These are phyloP conservation scores for Glyptemys insculpta DNA, from an alignment of 2,797 vertebrate genomes.

Conservation along the genomic window DNA sequence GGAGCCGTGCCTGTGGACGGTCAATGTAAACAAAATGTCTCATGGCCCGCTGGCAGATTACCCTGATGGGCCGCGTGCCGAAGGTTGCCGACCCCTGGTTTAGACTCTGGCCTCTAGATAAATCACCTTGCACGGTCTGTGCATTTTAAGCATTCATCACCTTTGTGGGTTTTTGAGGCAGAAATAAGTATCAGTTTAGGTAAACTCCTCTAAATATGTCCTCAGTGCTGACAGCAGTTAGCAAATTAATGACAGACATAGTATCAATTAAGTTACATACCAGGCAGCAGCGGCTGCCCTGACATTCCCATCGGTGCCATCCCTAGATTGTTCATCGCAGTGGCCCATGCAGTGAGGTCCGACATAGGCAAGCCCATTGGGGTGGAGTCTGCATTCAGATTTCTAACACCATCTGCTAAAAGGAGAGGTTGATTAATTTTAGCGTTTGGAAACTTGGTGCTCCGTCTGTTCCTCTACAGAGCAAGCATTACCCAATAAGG, in stretches of 20 bases:
- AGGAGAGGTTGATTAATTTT: conserved; percentile 27
- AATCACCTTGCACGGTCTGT: rapidly evolving
- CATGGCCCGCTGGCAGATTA: no score
- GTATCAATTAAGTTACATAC: conserved; percentile 77
- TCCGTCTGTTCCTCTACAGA: neutral
- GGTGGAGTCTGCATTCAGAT: conserved; percentile 90
- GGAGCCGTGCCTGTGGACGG: no score
- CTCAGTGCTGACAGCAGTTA: rapidly evolving
- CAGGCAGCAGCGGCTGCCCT: conserved; percentile 92
- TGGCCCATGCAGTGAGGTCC: conserved; percentile 92
- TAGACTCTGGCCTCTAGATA: neutral
- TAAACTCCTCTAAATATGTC: neutral
- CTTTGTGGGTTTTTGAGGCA: neutral
- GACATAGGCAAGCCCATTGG: conserved; percentile 93
- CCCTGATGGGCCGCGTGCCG: no score
- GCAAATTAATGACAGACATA: neutral
- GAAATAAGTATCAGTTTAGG: neutral
- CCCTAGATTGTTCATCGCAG: conserved; percentile 96
- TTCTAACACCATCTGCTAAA: conserved; percentile 87
- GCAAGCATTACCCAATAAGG: rapidly evolving
- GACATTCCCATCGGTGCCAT: conserved; percentile 93
- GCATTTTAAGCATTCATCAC: neutral
- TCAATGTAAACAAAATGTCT: no score
- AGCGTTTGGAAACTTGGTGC: neutral
- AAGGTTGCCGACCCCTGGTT: no score